Percentiles rank a stretch among this genome's conserved stretches.
Evolutionary conservation across 2,888 invertebrate genomes (phyloP).

Genomic region (Perdita meconis): DNA sequence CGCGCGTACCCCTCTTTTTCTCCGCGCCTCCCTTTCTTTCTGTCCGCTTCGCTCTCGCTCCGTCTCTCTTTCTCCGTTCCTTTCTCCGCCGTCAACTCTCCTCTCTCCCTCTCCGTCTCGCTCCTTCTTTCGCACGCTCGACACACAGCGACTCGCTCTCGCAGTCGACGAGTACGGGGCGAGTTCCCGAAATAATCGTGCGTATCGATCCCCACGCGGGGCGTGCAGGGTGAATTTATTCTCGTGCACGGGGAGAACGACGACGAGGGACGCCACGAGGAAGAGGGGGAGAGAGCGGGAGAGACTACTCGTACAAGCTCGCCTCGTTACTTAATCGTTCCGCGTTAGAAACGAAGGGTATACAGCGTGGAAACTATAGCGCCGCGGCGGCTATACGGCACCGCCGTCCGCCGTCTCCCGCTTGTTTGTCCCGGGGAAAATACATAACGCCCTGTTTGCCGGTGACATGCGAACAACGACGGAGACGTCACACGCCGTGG

Average conservation of each 20-base stretch:
- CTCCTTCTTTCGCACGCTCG: slow-evolving; percentile 23
- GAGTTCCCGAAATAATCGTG: slow-evolving; percentile 79
- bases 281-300: slow-evolving; percentile 37
- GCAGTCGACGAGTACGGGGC: slow-evolving; percentile 69
- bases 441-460: slow-evolving; percentile 10
- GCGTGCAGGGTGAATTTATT: slow-evolving; percentile 74
- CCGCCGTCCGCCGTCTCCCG: slow-evolving; percentile 29
- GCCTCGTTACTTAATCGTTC: slow-evolving; percentile 71
- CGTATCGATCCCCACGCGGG: slow-evolving; percentile 75
- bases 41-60: slow-evolving; percentile 1
- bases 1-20: slow-evolving; percentile 32
- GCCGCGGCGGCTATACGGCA: slow-evolving; percentile 20
- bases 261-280: slow-evolving; percentile 32
- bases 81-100: slow-evolving; percentile 15
- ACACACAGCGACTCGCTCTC: slow-evolving; percentile 51
- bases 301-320: slow-evolving; percentile 54
- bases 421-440: slow-evolving; percentile 29
- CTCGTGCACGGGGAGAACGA: slow-evolving; percentile 70
- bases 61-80: slow-evolving; percentile 7
- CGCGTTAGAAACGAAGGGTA: slow-evolving; percentile 67
- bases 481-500: not conserved
- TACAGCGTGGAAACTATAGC: slow-evolving; percentile 49
- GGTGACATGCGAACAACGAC: slow-evolving; percentile 17
- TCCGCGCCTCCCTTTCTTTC: slow-evolving; percentile 17
- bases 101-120: not conserved